Conservation (phyloP, 1,140 invertebrate genomes). For the Melanaphis sacchari region DNA sequence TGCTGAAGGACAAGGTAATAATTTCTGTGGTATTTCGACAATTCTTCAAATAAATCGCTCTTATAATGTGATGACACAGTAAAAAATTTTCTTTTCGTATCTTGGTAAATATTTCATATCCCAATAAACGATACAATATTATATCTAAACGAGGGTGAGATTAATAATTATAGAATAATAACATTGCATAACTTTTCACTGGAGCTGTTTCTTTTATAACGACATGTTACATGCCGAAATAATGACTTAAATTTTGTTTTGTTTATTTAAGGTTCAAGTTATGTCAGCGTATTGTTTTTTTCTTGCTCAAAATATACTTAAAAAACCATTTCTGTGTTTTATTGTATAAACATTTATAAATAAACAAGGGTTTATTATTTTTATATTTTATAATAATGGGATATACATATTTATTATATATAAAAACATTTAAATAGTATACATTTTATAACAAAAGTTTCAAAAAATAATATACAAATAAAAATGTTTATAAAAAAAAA, state of each 20-base stretch:
- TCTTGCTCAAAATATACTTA: not conserved
- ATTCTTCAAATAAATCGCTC: not conserved
- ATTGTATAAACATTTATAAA: not conserved
- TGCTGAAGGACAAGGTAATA: conserved; percentile 42
- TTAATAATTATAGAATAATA: not conserved
- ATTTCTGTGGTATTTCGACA: not conserved
- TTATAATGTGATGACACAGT: not conserved
- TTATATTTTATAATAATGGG: not conserved
- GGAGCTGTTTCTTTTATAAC: not conserved
- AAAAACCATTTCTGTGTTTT: not conserved
- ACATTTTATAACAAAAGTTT: not conserved
- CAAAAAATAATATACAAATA: not conserved
- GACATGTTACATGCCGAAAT: not conserved
- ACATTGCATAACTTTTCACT: not conserved
- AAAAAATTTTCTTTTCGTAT: not conserved
- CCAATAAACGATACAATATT: not conserved
- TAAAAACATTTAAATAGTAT: not conserved
- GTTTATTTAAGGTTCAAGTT: not conserved
- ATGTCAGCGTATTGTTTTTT: not conserved
- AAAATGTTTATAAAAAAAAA: not conserved
- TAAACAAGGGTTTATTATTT: not conserved
- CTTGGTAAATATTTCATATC: not conserved
- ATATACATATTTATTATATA: not conserved
- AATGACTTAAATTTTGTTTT: not conserved
- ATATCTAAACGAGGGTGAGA: not conserved